A percentile compares a stretch with the other conserved stretches of the same genome.
Evolutionary conservation across 2,888 invertebrate genomes (phyloP).

Genomic region (Amblyjoppa fuscipennis): DNA sequence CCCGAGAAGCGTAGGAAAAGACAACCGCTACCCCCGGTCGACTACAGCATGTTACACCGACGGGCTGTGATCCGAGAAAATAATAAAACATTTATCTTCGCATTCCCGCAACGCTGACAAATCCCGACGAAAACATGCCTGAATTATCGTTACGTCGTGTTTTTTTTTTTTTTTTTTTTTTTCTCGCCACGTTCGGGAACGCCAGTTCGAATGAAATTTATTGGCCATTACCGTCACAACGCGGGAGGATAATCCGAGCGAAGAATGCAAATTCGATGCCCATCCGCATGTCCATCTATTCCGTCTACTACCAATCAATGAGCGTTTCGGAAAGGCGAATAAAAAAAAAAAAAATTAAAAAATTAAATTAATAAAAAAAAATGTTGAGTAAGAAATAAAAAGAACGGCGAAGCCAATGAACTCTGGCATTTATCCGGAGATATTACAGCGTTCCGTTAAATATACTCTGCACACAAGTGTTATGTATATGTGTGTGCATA

Average conservation of each 20-base stretch:
- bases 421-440: slow-evolving; percentile 41
- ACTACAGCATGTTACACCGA: not conserved
- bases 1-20: slow-evolving; percentile 23
- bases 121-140: not conserved
- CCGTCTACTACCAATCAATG: slow-evolving; percentile 1
- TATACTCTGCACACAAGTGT: not conserved
- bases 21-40: slow-evolving; percentile 13
- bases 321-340: slow-evolving; percentile 31
- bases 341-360: not conserved
- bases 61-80: slow-evolving; percentile 13
- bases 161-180: not conserved
- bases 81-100: slow-evolving; percentile 27
- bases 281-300: not conserved
- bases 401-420: slow-evolving; percentile 32
- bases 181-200: slow-evolving; percentile 7
- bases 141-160: slow-evolving; percentile 29
- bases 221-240: slow-evolving; percentile 4
- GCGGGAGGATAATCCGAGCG: slow-evolving; percentile 11
- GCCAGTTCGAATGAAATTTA: slow-evolving; percentile 29
- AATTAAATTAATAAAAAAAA: not conserved
- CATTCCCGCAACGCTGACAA: slow-evolving; percentile 1
- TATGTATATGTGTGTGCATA: not conserved
- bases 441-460: not conserved
- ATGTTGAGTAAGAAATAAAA: not conserved
- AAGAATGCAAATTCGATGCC: slow-evolving; percentile 36